These are phyloP conservation scores for Limenitis arthemis DNA, from an alignment of 2,888 invertebrate genomes.

Conservation along the genomic window DNA sequence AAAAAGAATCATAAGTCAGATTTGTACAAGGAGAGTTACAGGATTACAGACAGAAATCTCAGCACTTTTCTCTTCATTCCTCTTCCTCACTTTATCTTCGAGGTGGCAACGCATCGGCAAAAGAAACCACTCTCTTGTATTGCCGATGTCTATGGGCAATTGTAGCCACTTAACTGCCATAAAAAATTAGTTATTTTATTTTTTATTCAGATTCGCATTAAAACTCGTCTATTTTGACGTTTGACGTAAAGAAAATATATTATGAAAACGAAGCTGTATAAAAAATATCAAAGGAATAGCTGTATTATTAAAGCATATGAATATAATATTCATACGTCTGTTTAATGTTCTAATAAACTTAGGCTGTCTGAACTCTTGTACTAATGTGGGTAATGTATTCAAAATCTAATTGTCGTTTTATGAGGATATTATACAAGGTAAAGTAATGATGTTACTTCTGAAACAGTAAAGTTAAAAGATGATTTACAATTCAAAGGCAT, in stretches of 20 bases:
- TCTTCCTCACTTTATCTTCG: no score
- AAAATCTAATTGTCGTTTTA: constrained; percentile 13
- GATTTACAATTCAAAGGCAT: background rate
- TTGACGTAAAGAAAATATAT: background rate
- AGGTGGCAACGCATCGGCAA: no score
- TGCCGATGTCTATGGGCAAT: no score
- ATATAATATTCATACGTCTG: constrained; percentile 13
- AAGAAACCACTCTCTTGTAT: no score
- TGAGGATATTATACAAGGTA: constrained; percentile 8
- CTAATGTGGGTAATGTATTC: constrained; percentile 13
- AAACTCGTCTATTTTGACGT: no score
- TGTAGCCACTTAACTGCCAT: no score
- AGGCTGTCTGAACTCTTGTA: constrained; percentile 5
- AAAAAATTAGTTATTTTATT: no score
- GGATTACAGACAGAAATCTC: no score
- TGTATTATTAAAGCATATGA: constrained; percentile 4
- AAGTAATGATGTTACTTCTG: constrained; percentile 4
- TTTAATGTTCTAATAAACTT: constrained; percentile 15
- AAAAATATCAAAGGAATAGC: constrained; percentile 4
- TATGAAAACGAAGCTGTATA: background rate
- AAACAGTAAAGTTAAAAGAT: constrained; percentile 1
- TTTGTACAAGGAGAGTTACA: no score
- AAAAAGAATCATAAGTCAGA: no score
- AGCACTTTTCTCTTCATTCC: no score
- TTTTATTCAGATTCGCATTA: no score